Conservation (phyloP, 1,140 invertebrate genomes). For the Goniozus legneri region DNA sequence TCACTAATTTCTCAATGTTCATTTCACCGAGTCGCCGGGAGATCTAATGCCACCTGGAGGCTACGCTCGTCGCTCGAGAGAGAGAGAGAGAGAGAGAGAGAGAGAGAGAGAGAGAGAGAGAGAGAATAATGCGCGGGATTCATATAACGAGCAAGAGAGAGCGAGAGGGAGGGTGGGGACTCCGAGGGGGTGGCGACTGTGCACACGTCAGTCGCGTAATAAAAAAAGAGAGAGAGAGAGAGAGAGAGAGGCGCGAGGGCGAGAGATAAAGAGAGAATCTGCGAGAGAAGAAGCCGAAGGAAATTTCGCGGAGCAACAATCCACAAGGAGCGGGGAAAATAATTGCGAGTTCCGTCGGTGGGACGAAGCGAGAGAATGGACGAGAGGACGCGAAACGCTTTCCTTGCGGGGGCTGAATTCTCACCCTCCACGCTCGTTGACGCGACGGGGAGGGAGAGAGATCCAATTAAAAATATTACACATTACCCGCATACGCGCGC, state of each 20-base stretch:
- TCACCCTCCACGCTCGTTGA: background rate
- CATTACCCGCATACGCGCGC: slow-evolving; percentile 44
- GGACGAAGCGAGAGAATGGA: background rate
- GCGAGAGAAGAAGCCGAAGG: slow-evolving; percentile 12
- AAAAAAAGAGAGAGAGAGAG: slow-evolving; percentile 11
- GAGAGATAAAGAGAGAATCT: slow-evolving; percentile 8
- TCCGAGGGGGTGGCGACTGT: slow-evolving; percentile 6
- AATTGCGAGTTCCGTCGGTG: slow-evolving; percentile 33
- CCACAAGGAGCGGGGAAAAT: slow-evolving; percentile 38
- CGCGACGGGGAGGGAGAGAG: slow-evolving; percentile 32
- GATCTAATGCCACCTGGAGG: slow-evolving; percentile 33
- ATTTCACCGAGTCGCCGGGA: slow-evolving; percentile 24
- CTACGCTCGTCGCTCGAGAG: slow-evolving; percentile 12
- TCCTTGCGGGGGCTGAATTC: background rate
- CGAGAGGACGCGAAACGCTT: slow-evolving; percentile 13
- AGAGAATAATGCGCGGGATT: slow-evolving; percentile 3
- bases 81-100: slow-evolving; percentile 19
- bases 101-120: slow-evolving; percentile 12
- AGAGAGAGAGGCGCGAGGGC: slow-evolving; percentile 4
- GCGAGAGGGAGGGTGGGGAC: slow-evolving; percentile 20
- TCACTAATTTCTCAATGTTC: slow-evolving; percentile 16
- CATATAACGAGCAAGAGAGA: slow-evolving; percentile 19
- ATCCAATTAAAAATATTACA: slow-evolving; percentile 56
- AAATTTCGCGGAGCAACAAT: slow-evolving; percentile 46
- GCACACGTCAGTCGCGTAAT: background rate